phyloP scores from a whole-genome alignment of 2,888 invertebrate species.

The Scaptomyza tumidula region DNA sequence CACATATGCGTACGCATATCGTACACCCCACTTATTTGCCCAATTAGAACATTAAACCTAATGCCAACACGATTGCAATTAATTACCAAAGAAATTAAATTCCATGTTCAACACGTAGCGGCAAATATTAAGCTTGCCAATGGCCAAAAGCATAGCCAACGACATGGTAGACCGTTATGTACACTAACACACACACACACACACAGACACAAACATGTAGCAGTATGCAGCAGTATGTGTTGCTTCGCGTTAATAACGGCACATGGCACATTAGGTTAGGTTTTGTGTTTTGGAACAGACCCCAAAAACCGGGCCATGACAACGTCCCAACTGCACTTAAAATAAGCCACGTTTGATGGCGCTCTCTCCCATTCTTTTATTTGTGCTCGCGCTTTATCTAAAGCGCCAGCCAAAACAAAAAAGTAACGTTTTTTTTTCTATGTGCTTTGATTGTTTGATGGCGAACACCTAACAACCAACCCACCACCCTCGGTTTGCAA shows the following conservation, averaged over 20 bases:
- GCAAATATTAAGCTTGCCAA: conserved; percentile 63
- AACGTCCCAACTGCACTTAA: conserved; percentile 60
- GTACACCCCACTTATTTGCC: conserved; percentile 38
- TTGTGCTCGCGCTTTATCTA: conserved; percentile 51
- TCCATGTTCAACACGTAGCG: conserved; percentile 77
- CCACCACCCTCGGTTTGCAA: background rate
- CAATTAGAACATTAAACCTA: conserved; percentile 77
- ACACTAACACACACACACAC: conserved; percentile 8
- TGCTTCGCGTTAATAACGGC: conserved; percentile 60
- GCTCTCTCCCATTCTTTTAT: conserved; percentile 22
- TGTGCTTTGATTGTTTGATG: conserved; percentile 23
- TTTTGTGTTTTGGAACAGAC: conserved; percentile 18
- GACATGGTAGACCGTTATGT: conserved; percentile 45
- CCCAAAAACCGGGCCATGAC: conserved; percentile 38
- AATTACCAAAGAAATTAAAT: conserved; percentile 80
- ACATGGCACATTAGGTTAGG: conserved; percentile 53
- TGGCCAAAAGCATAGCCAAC: conserved; percentile 28
- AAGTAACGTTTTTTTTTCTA: conserved; percentile 22
- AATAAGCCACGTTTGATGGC: conserved; percentile 58
- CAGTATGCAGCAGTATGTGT: conserved; percentile 18
- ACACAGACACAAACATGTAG: conserved; percentile 9
- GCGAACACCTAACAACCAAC: background rate
- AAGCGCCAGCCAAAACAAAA: conserved; percentile 32
- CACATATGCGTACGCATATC: background rate
- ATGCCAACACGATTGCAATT: conserved; percentile 81